Conservation (phyloP, 2,797 vertebrate species). For the Tapirus indicus region DNA sequence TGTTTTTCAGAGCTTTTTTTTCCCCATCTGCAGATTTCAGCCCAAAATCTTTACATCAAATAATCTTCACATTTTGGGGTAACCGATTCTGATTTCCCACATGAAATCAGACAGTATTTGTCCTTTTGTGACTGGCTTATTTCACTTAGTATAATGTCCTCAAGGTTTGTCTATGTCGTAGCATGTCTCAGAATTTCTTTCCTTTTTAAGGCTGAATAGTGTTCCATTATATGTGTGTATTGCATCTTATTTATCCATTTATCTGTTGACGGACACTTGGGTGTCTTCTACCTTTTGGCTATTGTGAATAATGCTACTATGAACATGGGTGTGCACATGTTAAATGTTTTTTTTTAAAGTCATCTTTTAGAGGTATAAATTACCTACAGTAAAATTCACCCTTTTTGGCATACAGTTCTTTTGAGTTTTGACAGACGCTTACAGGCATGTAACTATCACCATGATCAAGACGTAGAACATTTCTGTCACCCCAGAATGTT, state of each 20-base stretch:
- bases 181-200: not conserved
- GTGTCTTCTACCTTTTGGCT: not conserved
- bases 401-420: not conserved
- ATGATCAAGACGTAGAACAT: fast-evolving
- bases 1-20: no score
- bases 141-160: fast-evolving
- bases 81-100: no score
- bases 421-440: not conserved
- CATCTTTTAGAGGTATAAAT: not conserved
- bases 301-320: fast-evolving
- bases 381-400: fast-evolving
- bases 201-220: not conserved
- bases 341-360: not conserved
- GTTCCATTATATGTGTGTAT: fast-evolving
- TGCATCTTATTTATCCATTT: fast-evolving
- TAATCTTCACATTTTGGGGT: no score
- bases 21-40: no score
- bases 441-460: fast-evolving
- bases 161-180: fast-evolving
- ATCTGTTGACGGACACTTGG: fast-evolving
- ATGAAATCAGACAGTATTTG: fast-evolving
- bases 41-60: no score
- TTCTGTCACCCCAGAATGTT: fast-evolving
- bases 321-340: fast-evolving
- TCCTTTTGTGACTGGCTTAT: not conserved